These are phyloP conservation scores for Latrodectus elegans DNA, from an alignment of 2,888 invertebrate species.

Conservation along the genomic window DNA sequence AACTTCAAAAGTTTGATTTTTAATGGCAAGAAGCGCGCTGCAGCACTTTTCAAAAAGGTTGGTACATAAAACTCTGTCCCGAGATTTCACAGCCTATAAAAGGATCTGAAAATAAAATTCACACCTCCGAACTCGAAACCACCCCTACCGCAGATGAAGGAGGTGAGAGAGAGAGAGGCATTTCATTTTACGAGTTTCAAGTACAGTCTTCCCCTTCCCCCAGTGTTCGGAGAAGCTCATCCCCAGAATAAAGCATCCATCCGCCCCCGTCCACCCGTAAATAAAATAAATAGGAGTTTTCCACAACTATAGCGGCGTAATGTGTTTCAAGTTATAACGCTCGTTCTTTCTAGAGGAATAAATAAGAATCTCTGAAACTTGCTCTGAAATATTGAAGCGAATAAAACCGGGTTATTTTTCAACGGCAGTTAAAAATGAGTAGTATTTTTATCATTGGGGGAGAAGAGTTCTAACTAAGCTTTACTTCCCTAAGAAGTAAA, in stretches of 20 bases:
- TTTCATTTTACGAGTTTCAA: conserved; percentile 27
- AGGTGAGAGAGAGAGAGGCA: background rate
- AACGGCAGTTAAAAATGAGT: conserved; percentile 19
- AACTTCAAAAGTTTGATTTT: background rate
- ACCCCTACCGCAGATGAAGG: background rate
- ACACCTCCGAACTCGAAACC: conserved; percentile 8
- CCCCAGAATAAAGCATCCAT: conserved; percentile 9
- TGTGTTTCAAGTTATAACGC: conserved; percentile 6
- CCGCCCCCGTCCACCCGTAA: conserved; percentile 3
- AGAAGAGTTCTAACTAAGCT: background rate
- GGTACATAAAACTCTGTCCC: conserved; percentile 12
- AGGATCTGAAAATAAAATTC: background rate
- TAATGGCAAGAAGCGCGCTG: background rate
- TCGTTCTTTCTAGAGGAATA: background rate
- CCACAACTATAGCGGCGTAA: conserved; percentile 3
- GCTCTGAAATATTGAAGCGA: background rate
- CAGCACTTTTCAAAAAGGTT: background rate
- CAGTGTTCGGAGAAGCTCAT: background rate
- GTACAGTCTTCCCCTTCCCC: background rate
- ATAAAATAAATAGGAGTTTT: conserved; percentile 37
- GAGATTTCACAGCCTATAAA: background rate
- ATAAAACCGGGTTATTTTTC: background rate
- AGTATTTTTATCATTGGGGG: conserved; percentile 1
- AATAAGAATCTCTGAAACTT: conserved; percentile 3
- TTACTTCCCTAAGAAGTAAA: background rate